Percentiles rank a stretch among this genome's conserved stretches.
Conservation (phyloP, 2,797 vertebrate species). For the Argya squamiceps region DNA sequence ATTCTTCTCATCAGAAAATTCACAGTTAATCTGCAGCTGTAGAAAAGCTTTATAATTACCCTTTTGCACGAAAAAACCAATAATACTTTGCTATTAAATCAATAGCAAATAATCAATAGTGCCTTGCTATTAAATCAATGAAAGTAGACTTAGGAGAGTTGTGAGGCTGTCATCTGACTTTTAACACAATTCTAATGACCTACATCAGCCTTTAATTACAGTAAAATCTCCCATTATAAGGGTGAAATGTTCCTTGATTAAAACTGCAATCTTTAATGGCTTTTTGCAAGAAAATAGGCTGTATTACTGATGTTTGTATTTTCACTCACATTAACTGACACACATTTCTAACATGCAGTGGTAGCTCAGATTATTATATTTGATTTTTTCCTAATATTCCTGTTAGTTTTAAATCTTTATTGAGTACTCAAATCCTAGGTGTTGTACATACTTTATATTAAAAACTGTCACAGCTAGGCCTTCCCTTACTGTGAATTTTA, state of each 20-base stretch:
- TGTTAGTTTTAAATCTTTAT: neutral
- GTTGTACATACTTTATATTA: neutral
- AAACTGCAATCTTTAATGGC: constrained; percentile 24
- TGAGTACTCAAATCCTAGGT: neutral
- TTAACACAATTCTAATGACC: constrained; percentile 64
- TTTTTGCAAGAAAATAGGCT: neutral
- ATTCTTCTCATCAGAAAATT: constrained; percentile 23
- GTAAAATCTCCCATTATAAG: constrained; percentile 24
- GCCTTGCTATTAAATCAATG: constrained; percentile 46
- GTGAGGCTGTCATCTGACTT: constrained; percentile 45
- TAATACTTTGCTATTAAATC: constrained; percentile 32
- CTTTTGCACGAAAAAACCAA: constrained; percentile 12
- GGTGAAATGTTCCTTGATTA: constrained; percentile 53
- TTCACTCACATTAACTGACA: constrained; percentile 2
- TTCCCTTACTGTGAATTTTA: neutral
- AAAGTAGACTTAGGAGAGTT: constrained; percentile 57
- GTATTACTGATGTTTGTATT: neutral
- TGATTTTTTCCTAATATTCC: neutral
- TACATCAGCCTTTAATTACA: constrained; percentile 62
- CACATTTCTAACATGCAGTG: neutral
- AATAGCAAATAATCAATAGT: constrained; percentile 42
- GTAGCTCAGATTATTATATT: neutral
- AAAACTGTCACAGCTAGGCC: neutral
- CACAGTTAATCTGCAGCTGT: constrained; percentile 31
- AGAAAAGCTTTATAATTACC: constrained; percentile 11